Conservation (phyloP, 2,888 invertebrate species). For the Chloroclysta siterata region DNA sequence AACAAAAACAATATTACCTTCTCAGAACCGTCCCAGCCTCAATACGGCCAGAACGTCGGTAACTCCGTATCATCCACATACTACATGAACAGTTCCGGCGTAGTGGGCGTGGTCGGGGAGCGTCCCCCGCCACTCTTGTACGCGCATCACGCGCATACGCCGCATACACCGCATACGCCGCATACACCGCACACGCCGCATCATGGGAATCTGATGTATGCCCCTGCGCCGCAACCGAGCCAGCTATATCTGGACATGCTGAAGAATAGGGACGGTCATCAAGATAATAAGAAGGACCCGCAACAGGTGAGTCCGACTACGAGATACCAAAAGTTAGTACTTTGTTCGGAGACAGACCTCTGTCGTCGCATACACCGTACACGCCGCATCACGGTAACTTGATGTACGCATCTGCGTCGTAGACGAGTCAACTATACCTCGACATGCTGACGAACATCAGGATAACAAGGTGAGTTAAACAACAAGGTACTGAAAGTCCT, state of each 20-base stretch:
- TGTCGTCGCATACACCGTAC: no score
- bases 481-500: no score
- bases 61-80: conserved; percentile 65
- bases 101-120: conserved; percentile 71
- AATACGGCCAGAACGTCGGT: conserved; percentile 70
- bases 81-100: conserved; percentile 73
- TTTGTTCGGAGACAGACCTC: no score
- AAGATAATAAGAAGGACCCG: conserved; percentile 69
- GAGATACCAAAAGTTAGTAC: no score
- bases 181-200: conserved; percentile 68
- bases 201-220: conserved; percentile 68
- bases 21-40: conserved; percentile 56
- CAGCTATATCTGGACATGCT: conserved; percentile 76
- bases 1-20: no score
- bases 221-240: conserved; percentile 68
- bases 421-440: no score
- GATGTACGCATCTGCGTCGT: no score
- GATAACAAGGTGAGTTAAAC: no score
- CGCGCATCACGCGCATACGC: conserved; percentile 74
- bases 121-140: conserved; percentile 75
- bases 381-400: no score
- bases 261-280: conserved; percentile 74
- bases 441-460: no score
- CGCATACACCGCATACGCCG: conserved; percentile 67
- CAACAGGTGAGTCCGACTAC: conserved; percentile 65